Base-by-base conservation (phyloP, 2,113 vertebrate genomes). In the Trochalopteron elliotii region DNA sequence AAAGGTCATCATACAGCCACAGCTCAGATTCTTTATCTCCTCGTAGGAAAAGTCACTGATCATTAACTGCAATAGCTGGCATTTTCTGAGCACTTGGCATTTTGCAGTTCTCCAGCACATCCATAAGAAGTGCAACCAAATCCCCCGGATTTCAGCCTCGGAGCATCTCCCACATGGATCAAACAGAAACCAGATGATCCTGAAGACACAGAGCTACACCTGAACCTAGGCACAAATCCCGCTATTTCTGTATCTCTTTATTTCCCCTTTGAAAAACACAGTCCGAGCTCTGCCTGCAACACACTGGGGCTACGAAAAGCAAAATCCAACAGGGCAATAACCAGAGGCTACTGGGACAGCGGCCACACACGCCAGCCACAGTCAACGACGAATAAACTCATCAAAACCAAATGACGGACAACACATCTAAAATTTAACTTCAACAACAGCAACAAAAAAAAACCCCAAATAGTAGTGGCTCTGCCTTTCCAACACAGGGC, bases 21-120 rank as follows among this genome's bases (percentile, higher is more conserved):
- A 39, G 70, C 39, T 85, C 7, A 10, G 25, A 5, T 50, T 71
- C 56, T 72, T n/a, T 27, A 61, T 53, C 71, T 31, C n/a, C 64
- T 50, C 14, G 7, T 50, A 83, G 84, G 57, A 86, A 80, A 91
- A 96, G 90, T 94, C 90, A 90, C 90, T 59, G 86, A 70, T n/a
- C 72, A 67, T 86, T 88, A 83, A 92, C 55, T 31, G 87, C 85
- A 60, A 40, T 16, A 40, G 63, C 24, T 94, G 92, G 67, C 82
- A 60, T 94, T 83, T 57, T 65, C 65, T 9, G 22, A 35, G 31
- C 65, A 69, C n/a, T 33, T 92, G 72, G 68, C 80, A 77, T 91
- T 77, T 83, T 56, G 45, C 4, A 77, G 42, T 15, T 78, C 82
- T 82, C 57, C 49, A 33, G 59, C 52, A 72, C 53, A 30, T 25